Evolutionary conservation across 2,797 vertebrate genomes (phyloP).

Genomic region (Otolemur crassicaudatus): DNA sequence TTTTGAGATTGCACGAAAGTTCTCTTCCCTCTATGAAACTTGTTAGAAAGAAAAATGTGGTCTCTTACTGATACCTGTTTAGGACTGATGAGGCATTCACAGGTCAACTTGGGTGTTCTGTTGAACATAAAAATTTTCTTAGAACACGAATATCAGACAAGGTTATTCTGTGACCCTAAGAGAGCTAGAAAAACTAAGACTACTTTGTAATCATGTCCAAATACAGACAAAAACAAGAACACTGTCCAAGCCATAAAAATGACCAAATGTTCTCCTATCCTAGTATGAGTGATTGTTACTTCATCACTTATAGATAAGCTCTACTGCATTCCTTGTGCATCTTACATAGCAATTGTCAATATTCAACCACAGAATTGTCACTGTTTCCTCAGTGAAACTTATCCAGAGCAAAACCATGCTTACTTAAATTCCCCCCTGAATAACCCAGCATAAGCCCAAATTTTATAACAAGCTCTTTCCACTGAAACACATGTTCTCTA

Average conservation of each 20-base stretch:
- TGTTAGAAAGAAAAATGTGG: not conserved
- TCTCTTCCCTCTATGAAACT: slow-evolving; percentile 5
- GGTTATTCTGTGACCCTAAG: not conserved
- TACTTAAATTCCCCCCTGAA: not conserved
- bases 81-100: not conserved
- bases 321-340: not conserved
- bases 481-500: not conserved
- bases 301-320: not conserved
- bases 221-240: not conserved
- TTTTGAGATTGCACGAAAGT: slow-evolving; percentile 2
- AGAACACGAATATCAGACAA: not conserved
- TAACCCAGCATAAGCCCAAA: not conserved
- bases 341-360: not conserved
- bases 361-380: not conserved
- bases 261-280: not conserved
- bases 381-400: not conserved
- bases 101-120: not conserved
- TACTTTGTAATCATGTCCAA: not conserved
- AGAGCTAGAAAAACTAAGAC: not conserved
- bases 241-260: not conserved
- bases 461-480: not conserved
- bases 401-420: not conserved
- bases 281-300: not conserved
- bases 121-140: slow-evolving; percentile 12
- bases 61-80: not conserved